Evolutionary conservation across 2,888 invertebrate species (phyloP).

Genomic region (Microctonus brassicae): DNA sequence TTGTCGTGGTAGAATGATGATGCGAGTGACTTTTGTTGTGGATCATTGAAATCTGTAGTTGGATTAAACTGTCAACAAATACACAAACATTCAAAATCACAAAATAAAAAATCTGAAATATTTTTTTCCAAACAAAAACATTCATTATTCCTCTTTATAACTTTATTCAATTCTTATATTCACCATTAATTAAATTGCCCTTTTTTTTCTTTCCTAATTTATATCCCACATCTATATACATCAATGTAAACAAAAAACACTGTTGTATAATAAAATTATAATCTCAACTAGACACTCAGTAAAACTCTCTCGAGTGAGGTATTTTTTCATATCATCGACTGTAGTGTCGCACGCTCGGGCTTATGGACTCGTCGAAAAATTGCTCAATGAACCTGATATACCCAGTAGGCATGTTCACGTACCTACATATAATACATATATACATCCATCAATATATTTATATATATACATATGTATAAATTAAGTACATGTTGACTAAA

Average conservation of each 20-base stretch:
- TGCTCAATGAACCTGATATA: slow-evolving; percentile 67
- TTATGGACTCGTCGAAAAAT: slow-evolving; percentile 54
- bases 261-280: no score
- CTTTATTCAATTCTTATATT: no score
- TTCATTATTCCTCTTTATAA: no score
- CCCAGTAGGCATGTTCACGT: slow-evolving; percentile 8
- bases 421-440: no score
- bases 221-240: no score
- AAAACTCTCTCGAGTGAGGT: neutral
- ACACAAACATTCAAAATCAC: neutral
- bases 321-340: neutral
- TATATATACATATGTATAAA: slow-evolving; percentile 4
- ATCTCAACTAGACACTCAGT: neutral
- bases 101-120: no score
- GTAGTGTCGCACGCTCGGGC: neutral
- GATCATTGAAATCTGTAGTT: neutral
- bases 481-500: slow-evolving; percentile 61
- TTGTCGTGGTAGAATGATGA: neutral
- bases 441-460: neutral
- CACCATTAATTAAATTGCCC: no score
- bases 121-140: no score
- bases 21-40: neutral
- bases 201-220: no score
- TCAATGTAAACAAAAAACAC: no score
- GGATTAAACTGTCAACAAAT: neutral